Base-by-base conservation (phyloP, 2,888 invertebrate species). In the Eupithecia dodoneata region DNA sequence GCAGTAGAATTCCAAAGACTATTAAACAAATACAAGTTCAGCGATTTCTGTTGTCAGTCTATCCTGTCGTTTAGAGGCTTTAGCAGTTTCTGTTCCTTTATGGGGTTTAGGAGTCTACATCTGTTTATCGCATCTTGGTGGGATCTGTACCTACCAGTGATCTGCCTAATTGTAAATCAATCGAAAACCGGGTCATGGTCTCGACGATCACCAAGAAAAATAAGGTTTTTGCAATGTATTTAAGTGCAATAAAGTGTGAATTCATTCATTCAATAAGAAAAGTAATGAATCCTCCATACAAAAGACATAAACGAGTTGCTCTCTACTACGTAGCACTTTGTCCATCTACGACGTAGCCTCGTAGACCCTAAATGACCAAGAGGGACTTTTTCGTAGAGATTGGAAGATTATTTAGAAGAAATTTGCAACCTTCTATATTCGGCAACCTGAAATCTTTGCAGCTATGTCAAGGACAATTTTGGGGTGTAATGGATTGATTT, bases 281-380 rank as follows among this genome's bases (percentile, higher is more conserved):
- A 63, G 12, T 18, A 63, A 63, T 30, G 12, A 63, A 63, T 18
- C 30, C 30, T 63, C 10, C 30, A 63, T 30, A 30, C 63, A 63
- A 30, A 63, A 63, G 78, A 79, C 55, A n/a, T 77, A 63, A 76
- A 75, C 77, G 77, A 73, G 59, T 63, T 75, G 13, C 74, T 66
- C 75, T 59, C 69, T 63, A 69, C 69, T 69, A 59, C 30, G 18
- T 71, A 63, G 30, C 63, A 71, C 49, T 3, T 72, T 59, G 73
- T 67, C 73, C 69, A 63, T 63, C 73, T 70, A 77, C 70, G 70
- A 7, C 74, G 66, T 70, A 72, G 66, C 72, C 69, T 63, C 66
- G 52, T 73, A 65, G 76, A 44, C 47, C 63, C 44, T 70, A 42
- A 18, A 71, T 67, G 18, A 66, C 52, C 7, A 44, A 55, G 4